These are phyloP conservation scores for Penelope pileata DNA, from an alignment of 2,113 vertebrate genomes.

Conservation along the genomic window DNA sequence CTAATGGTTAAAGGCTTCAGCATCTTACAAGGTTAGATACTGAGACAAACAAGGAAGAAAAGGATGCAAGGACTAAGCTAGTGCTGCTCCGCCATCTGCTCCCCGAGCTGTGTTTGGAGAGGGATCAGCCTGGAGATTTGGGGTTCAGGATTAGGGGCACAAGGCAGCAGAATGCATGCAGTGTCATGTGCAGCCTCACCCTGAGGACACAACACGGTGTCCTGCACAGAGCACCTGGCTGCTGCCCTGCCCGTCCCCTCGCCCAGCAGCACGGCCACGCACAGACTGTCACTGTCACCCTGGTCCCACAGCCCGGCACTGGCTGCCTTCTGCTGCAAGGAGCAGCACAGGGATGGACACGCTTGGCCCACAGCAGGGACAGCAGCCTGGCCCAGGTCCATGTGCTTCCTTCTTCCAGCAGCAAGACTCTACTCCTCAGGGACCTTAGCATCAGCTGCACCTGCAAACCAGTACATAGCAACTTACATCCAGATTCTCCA, in stretches of 20 bases:
- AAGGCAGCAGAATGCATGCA: background rate
- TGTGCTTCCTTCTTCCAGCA: background rate
- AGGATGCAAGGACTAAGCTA: background rate
- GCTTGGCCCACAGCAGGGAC: too few relatives aligned
- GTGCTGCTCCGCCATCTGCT: background rate
- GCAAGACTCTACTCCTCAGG: background rate
- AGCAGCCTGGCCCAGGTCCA: too few relatives aligned
- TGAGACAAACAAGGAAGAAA: background rate
- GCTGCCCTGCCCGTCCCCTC: background rate
- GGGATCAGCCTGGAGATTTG: background rate
- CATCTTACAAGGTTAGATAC: background rate
- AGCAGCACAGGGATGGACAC: background rate
- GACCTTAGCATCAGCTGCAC: background rate
- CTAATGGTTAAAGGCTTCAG: background rate
- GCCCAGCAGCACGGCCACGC: background rate
- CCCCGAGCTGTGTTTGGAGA: background rate
- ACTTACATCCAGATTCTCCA: background rate
- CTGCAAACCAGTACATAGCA: background rate
- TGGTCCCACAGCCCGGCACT: background rate
- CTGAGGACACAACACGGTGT: background rate
- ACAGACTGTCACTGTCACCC: background rate
- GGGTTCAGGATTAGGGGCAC: background rate
- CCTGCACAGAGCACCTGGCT: background rate
- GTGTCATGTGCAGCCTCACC: background rate
- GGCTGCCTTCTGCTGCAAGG: background rate